Evolutionary conservation across 2,888 invertebrate species (phyloP).

Genomic region (Parnassius mnemosyne): DNA sequence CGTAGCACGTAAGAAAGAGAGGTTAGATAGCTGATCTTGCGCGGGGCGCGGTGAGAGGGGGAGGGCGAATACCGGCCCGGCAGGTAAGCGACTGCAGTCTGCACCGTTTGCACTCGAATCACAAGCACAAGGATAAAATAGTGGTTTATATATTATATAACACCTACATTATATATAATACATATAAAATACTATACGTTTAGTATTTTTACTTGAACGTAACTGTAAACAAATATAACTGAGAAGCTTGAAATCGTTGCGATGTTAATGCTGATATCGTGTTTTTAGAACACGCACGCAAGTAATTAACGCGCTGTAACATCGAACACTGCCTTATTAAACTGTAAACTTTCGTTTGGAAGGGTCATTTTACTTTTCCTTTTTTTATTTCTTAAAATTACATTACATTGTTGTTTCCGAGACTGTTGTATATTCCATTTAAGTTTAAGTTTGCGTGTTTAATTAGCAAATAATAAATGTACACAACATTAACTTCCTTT

Average conservation of each 20-base stretch:
- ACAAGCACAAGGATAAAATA: conserved; percentile 20
- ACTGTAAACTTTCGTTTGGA: no score
- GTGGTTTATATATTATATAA: conserved; percentile 12
- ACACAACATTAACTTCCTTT: no score
- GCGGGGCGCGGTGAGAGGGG: conserved; percentile 26
- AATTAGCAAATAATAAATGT: no score
- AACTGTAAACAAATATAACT: conserved; percentile 14
- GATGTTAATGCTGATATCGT: background rate
- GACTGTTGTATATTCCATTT: no score
- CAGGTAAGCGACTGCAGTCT: conserved; percentile 38
- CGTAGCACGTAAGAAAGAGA: conserved; percentile 28
- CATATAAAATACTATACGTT: background rate
- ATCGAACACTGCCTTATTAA: conserved; percentile 4
- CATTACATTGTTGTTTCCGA: no score
- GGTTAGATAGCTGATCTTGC: conserved; percentile 18
- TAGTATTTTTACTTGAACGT: conserved; percentile 15
- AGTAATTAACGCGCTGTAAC: conserved; percentile 5
- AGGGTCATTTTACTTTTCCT: no score
- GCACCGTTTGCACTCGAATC: conserved; percentile 25
- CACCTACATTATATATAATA: conserved; percentile 6
- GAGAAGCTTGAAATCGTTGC: background rate
- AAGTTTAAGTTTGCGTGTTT: no score
- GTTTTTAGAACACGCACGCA: conserved; percentile 1
- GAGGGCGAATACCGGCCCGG: conserved; percentile 36
- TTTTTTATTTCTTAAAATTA: background rate